These are phyloP conservation scores for Hermaeophaga mercurialis DNA, from an alignment of 2,888 invertebrate genomes.

Conservation along the genomic window DNA sequence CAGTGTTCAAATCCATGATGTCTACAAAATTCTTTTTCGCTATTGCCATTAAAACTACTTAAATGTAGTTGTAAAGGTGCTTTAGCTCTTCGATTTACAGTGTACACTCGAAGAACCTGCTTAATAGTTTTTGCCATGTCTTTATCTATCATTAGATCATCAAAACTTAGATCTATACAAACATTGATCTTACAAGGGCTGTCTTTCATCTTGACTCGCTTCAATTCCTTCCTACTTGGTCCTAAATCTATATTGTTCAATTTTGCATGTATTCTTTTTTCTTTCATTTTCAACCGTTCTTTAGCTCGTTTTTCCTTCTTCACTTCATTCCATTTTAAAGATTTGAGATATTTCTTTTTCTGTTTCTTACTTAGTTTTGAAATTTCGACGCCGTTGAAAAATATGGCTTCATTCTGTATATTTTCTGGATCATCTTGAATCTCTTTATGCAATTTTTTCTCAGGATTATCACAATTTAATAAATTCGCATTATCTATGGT, in stretches of 20 bases:
- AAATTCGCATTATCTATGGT: not conserved
- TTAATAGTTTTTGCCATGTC: slow-evolving; percentile 88
- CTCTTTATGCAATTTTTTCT: not conserved
- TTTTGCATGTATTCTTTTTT: slow-evolving; percentile 71
- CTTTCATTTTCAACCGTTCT: slow-evolving; percentile 70
- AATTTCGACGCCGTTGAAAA: slow-evolving; percentile 55
- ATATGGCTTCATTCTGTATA: slow-evolving; percentile 28
- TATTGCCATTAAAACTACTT: slow-evolving; percentile 77
- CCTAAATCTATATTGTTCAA: slow-evolving; percentile 74
- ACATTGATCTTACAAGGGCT: slow-evolving; percentile 73
- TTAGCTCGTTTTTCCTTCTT: slow-evolving; percentile 73
- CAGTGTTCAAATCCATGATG: slow-evolving; percentile 90
- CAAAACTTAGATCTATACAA: slow-evolving; percentile 90
- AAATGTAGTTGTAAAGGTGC: slow-evolving; percentile 84
- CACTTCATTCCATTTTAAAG: slow-evolving; percentile 73
- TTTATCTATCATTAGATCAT: slow-evolving; percentile 81
- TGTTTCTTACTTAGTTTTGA: slow-evolving; percentile 55
- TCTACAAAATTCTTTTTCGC: slow-evolving; percentile 74
- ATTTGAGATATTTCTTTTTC: slow-evolving; percentile 61
- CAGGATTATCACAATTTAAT: not conserved
- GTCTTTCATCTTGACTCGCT: slow-evolving; percentile 71
- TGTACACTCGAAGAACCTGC: slow-evolving; percentile 89
- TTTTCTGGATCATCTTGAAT: not conserved
- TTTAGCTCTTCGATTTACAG: slow-evolving; percentile 80
- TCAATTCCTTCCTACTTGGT: slow-evolving; percentile 80